These are phyloP conservation scores for Phymatocera aterrima DNA, from an alignment of 2,888 invertebrate genomes.

Conservation along the genomic window DNA sequence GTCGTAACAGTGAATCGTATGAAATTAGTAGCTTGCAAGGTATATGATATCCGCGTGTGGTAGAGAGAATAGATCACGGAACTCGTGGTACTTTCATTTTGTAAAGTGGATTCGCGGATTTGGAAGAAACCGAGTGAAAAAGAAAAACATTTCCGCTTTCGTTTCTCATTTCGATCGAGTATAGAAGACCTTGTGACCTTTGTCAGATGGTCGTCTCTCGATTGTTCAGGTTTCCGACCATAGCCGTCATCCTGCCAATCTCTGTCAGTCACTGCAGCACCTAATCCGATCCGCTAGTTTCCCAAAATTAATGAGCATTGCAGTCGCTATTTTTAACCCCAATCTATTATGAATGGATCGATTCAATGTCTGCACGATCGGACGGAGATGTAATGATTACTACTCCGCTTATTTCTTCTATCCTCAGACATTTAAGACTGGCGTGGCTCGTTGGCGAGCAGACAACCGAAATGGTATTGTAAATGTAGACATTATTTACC, in stretches of 20 bases:
- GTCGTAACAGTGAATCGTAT: background rate
- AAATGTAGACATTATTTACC: background rate
- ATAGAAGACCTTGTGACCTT: background rate
- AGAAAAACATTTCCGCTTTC: slow-evolving; percentile 1
- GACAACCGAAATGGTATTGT: background rate
- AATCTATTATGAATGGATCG: background rate
- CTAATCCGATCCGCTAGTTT: slow-evolving; percentile 10
- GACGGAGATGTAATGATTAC: background rate
- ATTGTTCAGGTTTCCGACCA: background rate
- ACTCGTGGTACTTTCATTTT: slow-evolving; percentile 10
- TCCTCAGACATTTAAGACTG: background rate
- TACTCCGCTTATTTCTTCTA: background rate
- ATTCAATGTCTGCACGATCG: background rate
- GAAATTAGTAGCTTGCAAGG: background rate
- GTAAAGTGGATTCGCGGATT: background rate
- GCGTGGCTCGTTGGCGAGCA: background rate
- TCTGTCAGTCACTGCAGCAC: background rate
- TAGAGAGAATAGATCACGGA: background rate
- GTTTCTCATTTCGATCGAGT: background rate
- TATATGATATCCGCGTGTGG: background rate
- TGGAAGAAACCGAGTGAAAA: background rate
- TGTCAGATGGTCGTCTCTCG: slow-evolving; percentile 10
- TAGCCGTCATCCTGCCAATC: background rate
- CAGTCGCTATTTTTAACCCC: background rate
- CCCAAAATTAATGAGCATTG: slow-evolving; percentile 18